Evolutionary conservation across 2,888 invertebrate species (phyloP).

Genomic region (Platypus cylindrus): DNA sequence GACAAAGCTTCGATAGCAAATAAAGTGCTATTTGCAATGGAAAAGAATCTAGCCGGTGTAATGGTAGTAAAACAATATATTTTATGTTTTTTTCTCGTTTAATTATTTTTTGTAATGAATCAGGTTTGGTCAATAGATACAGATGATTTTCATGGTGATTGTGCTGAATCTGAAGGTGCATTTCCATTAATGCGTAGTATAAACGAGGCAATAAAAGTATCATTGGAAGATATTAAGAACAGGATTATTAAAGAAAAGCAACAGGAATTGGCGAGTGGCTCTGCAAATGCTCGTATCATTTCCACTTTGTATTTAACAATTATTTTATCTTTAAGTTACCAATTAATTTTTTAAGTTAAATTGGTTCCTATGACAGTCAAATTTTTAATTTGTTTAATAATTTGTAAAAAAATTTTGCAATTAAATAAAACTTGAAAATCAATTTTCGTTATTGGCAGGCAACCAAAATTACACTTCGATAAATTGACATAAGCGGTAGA

Average conservation of each 20-base stretch:
- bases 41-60: constrained; percentile 56
- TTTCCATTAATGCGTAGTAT: constrained; percentile 63
- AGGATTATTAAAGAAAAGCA: constrained; percentile 18
- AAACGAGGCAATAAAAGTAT: constrained; percentile 49
- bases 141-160: constrained; percentile 69
- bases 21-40: constrained; percentile 57
- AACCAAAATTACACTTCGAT: no score
- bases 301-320: no score
- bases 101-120: background rate
- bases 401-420: no score
- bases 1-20: constrained; percentile 58
- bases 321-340: no score
- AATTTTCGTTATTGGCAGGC: no score
- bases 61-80: no score
- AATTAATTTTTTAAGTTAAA: no score
- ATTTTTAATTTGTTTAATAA: no score
- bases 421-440: background rate
- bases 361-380: no score
- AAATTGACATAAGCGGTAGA: no score
- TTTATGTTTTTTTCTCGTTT: background rate
- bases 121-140: constrained; percentile 74
- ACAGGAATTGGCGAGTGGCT: no score
- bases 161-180: constrained; percentile 43
- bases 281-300: no score
- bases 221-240: constrained; percentile 39